Conservation (phyloP, 2,113 vertebrate genomes). For the Chunga burmeisteri region DNA sequence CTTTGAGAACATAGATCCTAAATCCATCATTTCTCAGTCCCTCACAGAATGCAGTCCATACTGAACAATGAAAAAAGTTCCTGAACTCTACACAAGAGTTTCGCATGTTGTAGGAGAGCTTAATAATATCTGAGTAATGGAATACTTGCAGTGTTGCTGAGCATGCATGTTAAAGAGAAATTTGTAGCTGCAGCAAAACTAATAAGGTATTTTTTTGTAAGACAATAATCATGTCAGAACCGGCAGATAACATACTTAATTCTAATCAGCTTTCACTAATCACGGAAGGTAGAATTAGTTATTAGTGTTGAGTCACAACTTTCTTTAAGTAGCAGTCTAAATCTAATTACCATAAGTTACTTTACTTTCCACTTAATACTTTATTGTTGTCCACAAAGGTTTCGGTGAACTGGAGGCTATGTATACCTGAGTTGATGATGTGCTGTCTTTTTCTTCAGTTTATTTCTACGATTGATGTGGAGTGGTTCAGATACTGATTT, state of each 20-base stretch:
- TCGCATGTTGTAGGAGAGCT: neutral
- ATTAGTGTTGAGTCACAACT: constrained; percentile 70
- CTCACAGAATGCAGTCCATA: neutral
- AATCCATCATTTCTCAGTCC: neutral
- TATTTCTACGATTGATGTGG: neutral
- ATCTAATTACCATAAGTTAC: constrained; percentile 62
- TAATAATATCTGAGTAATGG: neutral
- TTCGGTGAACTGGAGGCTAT: constrained; percentile 32
- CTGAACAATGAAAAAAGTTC: neutral
- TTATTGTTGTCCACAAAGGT: constrained; percentile 54
- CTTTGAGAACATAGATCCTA: neutral
- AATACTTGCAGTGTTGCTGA: neutral
- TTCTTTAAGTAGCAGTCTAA: constrained; percentile 68
- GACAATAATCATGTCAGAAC: constrained; percentile 54
- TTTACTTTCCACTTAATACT: constrained; percentile 55
- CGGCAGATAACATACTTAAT: constrained; percentile 66
- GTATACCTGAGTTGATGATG: constrained; percentile 18
- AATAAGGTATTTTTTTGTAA: constrained; percentile 45
- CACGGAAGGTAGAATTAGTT: constrained; percentile 70
- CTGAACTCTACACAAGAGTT: neutral
- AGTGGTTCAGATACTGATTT: neutral
- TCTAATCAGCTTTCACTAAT: constrained; percentile 74
- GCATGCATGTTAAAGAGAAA: neutral
- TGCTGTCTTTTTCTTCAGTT: constrained; percentile 12
- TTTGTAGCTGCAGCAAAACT: constrained; percentile 38